These are phyloP conservation scores for Pseudachorutes palmiensis DNA, from an alignment of 1,140 invertebrate genomes.

Conservation along the genomic window DNA sequence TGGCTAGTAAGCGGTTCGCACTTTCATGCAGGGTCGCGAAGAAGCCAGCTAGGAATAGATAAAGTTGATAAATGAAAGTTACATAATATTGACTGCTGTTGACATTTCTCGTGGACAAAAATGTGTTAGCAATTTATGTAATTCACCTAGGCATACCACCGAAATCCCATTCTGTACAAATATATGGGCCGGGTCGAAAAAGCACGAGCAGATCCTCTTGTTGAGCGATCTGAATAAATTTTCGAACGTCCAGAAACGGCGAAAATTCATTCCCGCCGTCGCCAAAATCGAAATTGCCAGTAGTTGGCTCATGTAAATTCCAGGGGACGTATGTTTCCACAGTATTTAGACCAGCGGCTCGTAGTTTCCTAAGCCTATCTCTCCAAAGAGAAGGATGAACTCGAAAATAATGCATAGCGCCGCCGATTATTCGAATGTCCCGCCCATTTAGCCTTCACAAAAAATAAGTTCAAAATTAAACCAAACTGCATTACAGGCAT, in stretches of 20 bases:
- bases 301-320: constrained; percentile 31
- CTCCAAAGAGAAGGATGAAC: constrained; percentile 48
- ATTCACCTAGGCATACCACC: constrained; percentile 42
- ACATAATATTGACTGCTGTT: too few relatives aligned
- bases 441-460: constrained; percentile 42
- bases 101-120: too few relatives aligned
- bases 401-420: constrained; percentile 52
- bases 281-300: constrained; percentile 34
- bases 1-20: constrained; percentile 46
- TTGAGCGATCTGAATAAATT: constrained; percentile 41
- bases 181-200: constrained; percentile 47
- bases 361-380: constrained; percentile 48
- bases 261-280: constrained; percentile 37
- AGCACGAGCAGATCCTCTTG: constrained; percentile 43
- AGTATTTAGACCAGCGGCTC: constrained; percentile 49
- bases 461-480: too few relatives aligned
- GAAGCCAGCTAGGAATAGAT: constrained; percentile 48
- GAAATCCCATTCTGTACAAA: constrained; percentile 51
- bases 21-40: constrained; percentile 46
- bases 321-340: constrained; percentile 32
- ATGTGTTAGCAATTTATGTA: not conserved
- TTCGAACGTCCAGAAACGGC: constrained; percentile 32
- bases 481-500: too few relatives aligned
- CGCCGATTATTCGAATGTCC: constrained; percentile 42
- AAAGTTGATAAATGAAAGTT: too few relatives aligned